Conservation (phyloP, 2,113 vertebrate genomes). For the Pachyramphus minor region DNA sequence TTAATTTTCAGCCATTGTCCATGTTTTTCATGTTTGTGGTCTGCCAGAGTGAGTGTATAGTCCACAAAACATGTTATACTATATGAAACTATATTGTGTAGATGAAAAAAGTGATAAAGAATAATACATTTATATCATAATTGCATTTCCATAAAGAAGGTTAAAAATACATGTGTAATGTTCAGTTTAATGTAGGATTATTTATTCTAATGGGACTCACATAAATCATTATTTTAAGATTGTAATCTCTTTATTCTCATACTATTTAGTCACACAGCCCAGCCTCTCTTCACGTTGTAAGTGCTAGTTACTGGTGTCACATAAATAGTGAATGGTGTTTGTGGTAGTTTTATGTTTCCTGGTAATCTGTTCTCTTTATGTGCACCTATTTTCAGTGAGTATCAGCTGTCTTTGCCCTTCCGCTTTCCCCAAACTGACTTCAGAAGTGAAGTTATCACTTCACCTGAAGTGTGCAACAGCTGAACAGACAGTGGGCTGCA, state of each 20-base stretch:
- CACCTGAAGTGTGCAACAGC: neutral
- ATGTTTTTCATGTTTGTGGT: neutral
- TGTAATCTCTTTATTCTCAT: neutral
- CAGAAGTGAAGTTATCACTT: neutral
- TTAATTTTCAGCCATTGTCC: neutral
- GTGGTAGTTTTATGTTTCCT: neutral
- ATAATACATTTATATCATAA: neutral
- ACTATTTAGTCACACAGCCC: neutral
- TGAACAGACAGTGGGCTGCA: rapidly evolving
- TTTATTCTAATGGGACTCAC: neutral
- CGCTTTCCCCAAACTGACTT: neutral
- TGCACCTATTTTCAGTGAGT: neutral
- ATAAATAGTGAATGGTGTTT: neutral
- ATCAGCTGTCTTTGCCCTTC: neutral
- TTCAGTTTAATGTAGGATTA: neutral
- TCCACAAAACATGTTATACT: neutral
- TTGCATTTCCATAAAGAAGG: neutral
- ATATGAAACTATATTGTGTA: neutral
- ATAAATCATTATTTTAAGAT: neutral
- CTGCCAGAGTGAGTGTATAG: neutral
- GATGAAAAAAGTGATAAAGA: neutral
- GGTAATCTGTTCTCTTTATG: neutral
- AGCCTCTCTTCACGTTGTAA: neutral
- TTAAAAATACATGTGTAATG: neutral
- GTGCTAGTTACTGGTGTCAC: neutral